A percentile compares a stretch with the other conserved stretches of the same genome.
Conservation (phyloP, 2,888 invertebrate genomes). For the Cerceris rybyensis region DNA sequence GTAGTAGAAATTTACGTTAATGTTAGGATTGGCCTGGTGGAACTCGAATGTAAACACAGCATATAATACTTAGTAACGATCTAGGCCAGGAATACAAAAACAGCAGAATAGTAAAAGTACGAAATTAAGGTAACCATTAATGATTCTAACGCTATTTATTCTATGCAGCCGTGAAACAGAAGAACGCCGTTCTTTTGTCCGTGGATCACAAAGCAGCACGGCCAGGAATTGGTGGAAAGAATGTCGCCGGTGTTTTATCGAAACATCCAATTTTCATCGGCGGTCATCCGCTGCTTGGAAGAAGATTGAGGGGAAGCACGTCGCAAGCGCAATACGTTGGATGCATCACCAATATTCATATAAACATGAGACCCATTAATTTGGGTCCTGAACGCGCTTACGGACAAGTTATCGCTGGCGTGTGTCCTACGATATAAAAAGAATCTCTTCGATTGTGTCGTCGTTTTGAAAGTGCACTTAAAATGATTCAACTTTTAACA, state of each 20-base stretch:
- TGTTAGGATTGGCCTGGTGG: too few relatives aligned
- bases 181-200: conserved; percentile 93
- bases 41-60: too few relatives aligned
- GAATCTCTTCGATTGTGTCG: neutral
- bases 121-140: neutral
- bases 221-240: conserved; percentile 84
- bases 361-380: conserved; percentile 83
- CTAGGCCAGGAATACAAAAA: too few relatives aligned
- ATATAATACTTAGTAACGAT: too few relatives aligned
- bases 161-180: conserved; percentile 90
- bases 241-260: conserved; percentile 89
- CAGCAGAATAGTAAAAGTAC: neutral
- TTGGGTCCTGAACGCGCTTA: conserved; percentile 85
- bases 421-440: conserved; percentile 90
- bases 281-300: conserved; percentile 87
- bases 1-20: too few relatives aligned
- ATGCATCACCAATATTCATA: conserved; percentile 88
- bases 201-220: conserved; percentile 91
- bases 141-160: conserved; percentile 7
- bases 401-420: conserved; percentile 89
- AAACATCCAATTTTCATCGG: conserved; percentile 95
- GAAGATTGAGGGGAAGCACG: conserved; percentile 85
- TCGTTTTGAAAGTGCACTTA: conserved; percentile 27
- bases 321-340: conserved; percentile 90
- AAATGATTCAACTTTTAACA: conserved; percentile 7